Base-by-base conservation (phyloP, 2,888 invertebrate species). In the Pollenia angustigena region DNA sequence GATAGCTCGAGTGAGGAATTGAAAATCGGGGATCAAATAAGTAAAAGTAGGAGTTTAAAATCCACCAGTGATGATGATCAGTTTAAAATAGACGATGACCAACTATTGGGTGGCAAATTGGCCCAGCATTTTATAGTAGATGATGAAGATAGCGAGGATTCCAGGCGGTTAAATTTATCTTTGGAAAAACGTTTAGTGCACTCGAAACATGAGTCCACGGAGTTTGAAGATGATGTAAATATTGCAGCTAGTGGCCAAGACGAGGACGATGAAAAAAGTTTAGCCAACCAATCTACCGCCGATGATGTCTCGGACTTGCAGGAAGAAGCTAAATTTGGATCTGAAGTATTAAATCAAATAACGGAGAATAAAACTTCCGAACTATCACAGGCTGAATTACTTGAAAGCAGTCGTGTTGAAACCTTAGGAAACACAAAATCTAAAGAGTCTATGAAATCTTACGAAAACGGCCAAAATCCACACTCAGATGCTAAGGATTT, bases 301-400 rank as follows among this genome's bases (percentile, higher is more conserved):
- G 91, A 93, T 84, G 93, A 93, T 89, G 92, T 93, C 0, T 93
- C 93, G 0, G 93, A 93, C 23, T 88, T 93, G 16, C 89, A 85
- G 4, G 93, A 93, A 48, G 93, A 93, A 48, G 88, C 88, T 14
- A 89, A 88, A 4, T 85, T 85, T 42, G 88, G 16, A 14, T 64
- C 48, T 52, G 84, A 85, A 56, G 40, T 54, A 9, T 11, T 40
- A 12, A 79, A 50, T 16, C 58, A 83, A 60, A 4, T 16, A n/a
- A 68, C 16, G 9, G 75, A 71, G 11, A 69, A 60, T 62, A 76
- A 50, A 62, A 64, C 23, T 11, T n/a, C 18, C 10, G 44, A 84
- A 32, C 16, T 44, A 1, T 75, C 68, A 44, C 58, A 66, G 14
- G 11, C 32, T 8, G 8, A 23, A 12, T 32, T 16, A 10, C 4